Conservation (phyloP, 2,888 invertebrate genomes). For the Sinohyriopsis cumingii region DNA sequence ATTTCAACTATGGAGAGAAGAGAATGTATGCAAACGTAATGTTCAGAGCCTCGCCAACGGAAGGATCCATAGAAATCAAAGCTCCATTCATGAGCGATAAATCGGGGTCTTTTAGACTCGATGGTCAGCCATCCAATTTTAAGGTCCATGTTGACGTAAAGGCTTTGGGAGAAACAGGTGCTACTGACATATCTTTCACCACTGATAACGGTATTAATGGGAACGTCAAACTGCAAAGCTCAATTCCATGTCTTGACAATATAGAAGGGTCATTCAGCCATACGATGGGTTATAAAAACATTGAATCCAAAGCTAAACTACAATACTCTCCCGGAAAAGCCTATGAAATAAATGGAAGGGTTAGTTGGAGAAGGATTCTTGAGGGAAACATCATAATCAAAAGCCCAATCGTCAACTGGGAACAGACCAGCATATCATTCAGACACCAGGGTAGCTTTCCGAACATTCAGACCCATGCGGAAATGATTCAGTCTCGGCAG, state of each 20-base stretch:
- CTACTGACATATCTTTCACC: no score
- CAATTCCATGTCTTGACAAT: no score
- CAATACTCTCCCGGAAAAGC: background rate
- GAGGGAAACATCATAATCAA: conserved; percentile 28
- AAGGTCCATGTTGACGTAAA: background rate
- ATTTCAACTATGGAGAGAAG: conserved; percentile 4
- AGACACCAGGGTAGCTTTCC: conserved; percentile 14
- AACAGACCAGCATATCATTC: conserved; percentile 15
- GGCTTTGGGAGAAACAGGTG: no score
- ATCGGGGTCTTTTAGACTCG: conserved; percentile 9
- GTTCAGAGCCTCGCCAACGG: no score
- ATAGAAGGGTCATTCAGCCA: no score
- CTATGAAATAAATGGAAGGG: conserved; percentile 13
- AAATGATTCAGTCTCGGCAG: conserved; percentile 12
- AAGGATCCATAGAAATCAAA: conserved; percentile 3
- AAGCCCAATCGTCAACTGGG: conserved; percentile 39
- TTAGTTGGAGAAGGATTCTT: conserved; percentile 10
- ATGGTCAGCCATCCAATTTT: conserved; percentile 7
- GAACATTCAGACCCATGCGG: conserved; percentile 18
- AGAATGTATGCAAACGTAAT: no score
- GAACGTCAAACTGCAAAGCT: no score
- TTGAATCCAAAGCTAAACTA: background rate
- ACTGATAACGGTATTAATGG: no score
- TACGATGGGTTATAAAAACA: background rate
- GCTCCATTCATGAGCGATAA: conserved; percentile 7